Evolutionary conservation across 1,140 invertebrate genomes (phyloP).

Genomic region (Pseudomyrmex sp.): DNA sequence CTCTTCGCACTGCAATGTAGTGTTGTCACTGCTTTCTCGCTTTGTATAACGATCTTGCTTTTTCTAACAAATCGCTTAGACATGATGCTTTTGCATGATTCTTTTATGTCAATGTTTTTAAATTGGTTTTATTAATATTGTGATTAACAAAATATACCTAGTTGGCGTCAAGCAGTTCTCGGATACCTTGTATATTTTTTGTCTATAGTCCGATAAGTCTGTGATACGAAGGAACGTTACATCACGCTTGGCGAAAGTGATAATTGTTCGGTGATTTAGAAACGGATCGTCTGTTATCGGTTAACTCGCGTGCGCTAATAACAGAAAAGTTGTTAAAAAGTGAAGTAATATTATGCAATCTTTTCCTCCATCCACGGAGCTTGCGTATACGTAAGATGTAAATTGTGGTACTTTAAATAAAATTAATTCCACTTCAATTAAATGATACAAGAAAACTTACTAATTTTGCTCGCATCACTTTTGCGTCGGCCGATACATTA

Average conservation of each 20-base stretch:
- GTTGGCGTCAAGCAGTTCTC: too few species aligned
- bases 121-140: background rate
- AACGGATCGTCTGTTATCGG: background rate
- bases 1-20: too few species aligned
- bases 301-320: background rate
- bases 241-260: background rate
- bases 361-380: too few species aligned
- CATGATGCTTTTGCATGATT: background rate
- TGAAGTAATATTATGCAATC: background rate
- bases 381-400: too few species aligned
- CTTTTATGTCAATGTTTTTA: background rate
- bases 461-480: background rate
- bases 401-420: too few species aligned
- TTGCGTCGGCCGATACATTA: slow-evolving; percentile 13
- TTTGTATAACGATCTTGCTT: too few species aligned
- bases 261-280: slow-evolving; percentile 9
- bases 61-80: background rate
- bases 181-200: background rate
- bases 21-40: too few species aligned
- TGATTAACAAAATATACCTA: background rate
- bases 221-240: background rate
- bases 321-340: background rate
- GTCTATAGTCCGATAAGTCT: background rate
- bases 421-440: too few species aligned
- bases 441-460: background rate